These are phyloP conservation scores for Pseudomyrmex cubaensis DNA, from an alignment of 1,140 invertebrate genomes.

Conservation along the genomic window DNA sequence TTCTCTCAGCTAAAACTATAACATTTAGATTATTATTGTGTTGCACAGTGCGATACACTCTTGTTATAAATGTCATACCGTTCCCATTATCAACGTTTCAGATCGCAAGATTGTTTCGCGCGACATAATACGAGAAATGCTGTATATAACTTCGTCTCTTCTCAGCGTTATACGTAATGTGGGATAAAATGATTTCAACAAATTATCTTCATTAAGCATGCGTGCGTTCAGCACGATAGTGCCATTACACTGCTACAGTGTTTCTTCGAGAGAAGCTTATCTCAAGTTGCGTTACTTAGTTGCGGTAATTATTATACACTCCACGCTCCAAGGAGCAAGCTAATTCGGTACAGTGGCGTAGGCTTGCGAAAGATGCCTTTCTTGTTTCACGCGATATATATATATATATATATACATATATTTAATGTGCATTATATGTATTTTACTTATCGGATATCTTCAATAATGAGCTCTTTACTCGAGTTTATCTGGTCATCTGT, in stretches of 20 bases:
- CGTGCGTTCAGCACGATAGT: constrained; percentile 62
- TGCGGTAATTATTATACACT: constrained; percentile 68
- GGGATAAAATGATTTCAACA: constrained; percentile 60
- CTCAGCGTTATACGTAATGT: constrained; percentile 50
- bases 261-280: constrained; percentile 52
- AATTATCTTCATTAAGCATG: constrained; percentile 68
- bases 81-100: constrained; percentile 24
- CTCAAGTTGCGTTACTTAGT: constrained; percentile 62
- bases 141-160: constrained; percentile 45
- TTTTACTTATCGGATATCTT: not conserved
- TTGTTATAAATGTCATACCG: constrained; percentile 42
- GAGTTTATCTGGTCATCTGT: constrained; percentile 2
- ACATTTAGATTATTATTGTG: constrained; percentile 33
- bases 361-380: not conserved
- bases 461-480: not conserved
- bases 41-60: constrained; percentile 13
- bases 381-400: constrained; percentile 15
- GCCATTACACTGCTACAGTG: constrained; percentile 16
- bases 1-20: not conserved
- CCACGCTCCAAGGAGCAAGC: constrained; percentile 66
- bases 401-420: no score
- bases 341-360: constrained; percentile 59
- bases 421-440: not conserved
- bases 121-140: constrained; percentile 43
- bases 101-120: constrained; percentile 38